Conservation (phyloP, 1,140 invertebrate species). For the Anastrepha ludens region DNA sequence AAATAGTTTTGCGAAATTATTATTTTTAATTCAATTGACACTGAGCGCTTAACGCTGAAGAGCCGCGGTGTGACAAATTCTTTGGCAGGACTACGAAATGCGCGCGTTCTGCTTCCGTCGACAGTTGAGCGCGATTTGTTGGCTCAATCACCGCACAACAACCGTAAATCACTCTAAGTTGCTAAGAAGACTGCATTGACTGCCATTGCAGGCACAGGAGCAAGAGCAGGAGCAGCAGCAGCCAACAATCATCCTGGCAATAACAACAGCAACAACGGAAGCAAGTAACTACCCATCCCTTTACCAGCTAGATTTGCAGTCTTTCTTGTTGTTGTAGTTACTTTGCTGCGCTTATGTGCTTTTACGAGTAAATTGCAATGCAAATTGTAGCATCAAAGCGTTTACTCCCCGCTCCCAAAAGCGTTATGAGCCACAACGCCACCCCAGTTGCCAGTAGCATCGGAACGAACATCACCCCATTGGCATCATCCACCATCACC, state of each 20-base stretch:
- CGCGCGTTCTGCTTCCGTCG: slow-evolving; percentile 72
- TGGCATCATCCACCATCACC: not conserved
- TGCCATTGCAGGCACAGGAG: slow-evolving; percentile 2
- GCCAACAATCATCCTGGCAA: slow-evolving; percentile 24
- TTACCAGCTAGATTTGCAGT: not conserved
- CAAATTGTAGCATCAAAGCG: slow-evolving; percentile 13
- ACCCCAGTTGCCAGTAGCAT: too few relatives aligned
- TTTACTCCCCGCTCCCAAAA: not conserved
- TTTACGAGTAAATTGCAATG: slow-evolving; percentile 44
- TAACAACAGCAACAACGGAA: not conserved
- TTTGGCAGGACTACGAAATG: slow-evolving; percentile 56
- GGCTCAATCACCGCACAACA: slow-evolving; percentile 73
- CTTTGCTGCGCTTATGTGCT: slow-evolving; percentile 34
- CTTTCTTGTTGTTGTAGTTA: not conserved
- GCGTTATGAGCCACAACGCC: not conserved
- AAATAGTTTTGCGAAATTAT: too few relatives aligned
- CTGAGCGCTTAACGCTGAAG: too few relatives aligned
- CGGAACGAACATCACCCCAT: too few relatives aligned
- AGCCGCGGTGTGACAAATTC: not conserved
- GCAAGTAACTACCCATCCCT: not conserved
- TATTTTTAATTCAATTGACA: too few relatives aligned
- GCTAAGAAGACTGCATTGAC: not conserved
- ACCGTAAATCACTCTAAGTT: slow-evolving; percentile 72
- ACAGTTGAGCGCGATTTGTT: slow-evolving; percentile 71
- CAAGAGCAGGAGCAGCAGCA: slow-evolving; percentile 19